Percentiles rank a stretch among this genome's conserved stretches.
These are phyloP conservation scores for Lepidostoma basale DNA, from an alignment of 1,140 invertebrate genomes.

Conservation along the genomic window DNA sequence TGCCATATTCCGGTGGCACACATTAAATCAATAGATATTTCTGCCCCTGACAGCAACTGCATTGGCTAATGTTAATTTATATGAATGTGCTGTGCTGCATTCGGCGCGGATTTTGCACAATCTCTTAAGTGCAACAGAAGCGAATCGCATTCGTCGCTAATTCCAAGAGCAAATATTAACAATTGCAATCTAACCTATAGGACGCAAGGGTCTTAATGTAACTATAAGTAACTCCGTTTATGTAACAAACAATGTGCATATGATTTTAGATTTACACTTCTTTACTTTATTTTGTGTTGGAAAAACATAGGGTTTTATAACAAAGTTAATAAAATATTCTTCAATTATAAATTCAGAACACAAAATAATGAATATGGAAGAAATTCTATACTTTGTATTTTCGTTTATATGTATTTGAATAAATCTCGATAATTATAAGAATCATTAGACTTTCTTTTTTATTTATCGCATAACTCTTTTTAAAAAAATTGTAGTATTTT, in stretches of 20 bases:
- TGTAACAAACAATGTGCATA: background rate
- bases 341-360: too few relatives aligned
- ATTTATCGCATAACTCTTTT: too few relatives aligned
- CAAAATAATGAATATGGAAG: background rate
- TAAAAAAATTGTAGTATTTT: too few relatives aligned
- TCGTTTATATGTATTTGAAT: background rate
- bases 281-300: too few relatives aligned
- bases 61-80: conserved; percentile 26
- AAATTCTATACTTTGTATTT: background rate
- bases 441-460: too few relatives aligned
- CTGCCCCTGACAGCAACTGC: conserved; percentile 13
- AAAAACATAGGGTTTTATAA: too few relatives aligned
- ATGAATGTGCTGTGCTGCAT: conserved; percentile 6
- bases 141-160: conserved; percentile 8
- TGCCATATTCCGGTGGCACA: background rate
- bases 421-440: too few relatives aligned
- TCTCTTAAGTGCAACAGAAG: conserved; percentile 10
- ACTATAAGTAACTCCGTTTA: background rate
- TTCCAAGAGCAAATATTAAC: conserved; percentile 5
- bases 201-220: background rate
- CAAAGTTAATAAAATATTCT: too few relatives aligned
- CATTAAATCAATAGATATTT: conserved; percentile 22
- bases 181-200: conserved; percentile 1
- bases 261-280: background rate
- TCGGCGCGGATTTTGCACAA: conserved; percentile 13